phyloP scores from a whole-genome alignment of 2,888 invertebrate species.

The Lepidochrysops patricia region DNA sequence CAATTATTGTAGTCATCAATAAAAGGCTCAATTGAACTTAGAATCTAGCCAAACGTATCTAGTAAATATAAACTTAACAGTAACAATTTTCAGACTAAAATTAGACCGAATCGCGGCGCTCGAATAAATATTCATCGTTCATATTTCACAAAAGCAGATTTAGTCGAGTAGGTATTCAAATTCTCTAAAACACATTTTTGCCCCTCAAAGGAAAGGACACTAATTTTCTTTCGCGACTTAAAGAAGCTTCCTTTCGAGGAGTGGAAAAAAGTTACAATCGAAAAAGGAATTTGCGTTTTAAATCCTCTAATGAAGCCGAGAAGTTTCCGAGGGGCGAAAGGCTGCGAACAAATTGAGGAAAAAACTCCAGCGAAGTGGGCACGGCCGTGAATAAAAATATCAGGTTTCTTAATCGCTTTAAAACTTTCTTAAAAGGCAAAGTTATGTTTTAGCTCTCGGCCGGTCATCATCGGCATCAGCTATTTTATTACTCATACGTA shows the following conservation, averaged over 20 bases:
- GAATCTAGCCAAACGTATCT: not conserved
- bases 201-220: conserved; percentile 69
- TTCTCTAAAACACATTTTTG: conserved; percentile 57
- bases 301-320: conserved; percentile 74
- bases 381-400: conserved; percentile 19
- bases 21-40: no score
- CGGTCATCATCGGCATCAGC: not conserved
- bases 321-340: conserved; percentile 71
- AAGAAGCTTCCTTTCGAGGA: conserved; percentile 71
- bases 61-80: no score
- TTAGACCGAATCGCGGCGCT: not conserved
- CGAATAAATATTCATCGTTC: not conserved
- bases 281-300: conserved; percentile 75
- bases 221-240: conserved; percentile 70
- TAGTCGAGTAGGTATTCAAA: conserved; percentile 48
- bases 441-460: conserved; percentile 6
- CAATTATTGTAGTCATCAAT: no score
- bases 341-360: conserved; percentile 66
- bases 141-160: conserved; percentile 38
- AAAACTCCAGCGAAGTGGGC: conserved; percentile 32
- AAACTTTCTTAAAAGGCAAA: conserved; percentile 4
- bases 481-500: no score
- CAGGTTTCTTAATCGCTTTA: conserved; percentile 13
- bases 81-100: not conserved
- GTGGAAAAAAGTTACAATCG: conserved; percentile 74